Evolutionary conservation across 1,140 invertebrate species (phyloP), one percentile per base, ranked within the genome.

Genomic region (Plutomurus gul): DNA sequence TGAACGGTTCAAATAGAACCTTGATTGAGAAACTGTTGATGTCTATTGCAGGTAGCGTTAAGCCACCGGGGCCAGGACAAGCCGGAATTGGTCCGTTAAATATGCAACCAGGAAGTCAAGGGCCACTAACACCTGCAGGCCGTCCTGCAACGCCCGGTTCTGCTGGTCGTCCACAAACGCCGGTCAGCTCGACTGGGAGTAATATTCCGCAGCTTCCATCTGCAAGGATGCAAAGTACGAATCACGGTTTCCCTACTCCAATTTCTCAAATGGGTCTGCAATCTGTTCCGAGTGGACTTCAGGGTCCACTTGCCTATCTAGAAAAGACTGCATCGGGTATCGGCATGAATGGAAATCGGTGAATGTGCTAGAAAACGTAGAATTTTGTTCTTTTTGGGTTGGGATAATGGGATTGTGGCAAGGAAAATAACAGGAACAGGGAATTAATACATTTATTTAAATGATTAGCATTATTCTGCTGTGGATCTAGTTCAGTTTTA

Each of bases 261-360:
- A 49, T 71, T 73, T 72, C 70, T 72, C 36, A 40, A 46, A 46
- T 39, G 36, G 75, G 75, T 76, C 71, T 75, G 49, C 80, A 40
- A 74, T 75, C 22, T 81, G 78, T 75, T 88, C 87, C 39, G 22
- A 65, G 37, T 40, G 87, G 91, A 7, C 87, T 93, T 43, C 92
- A 92, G 84, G 92, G 92, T 16, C 92, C 92, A 16, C 87, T 93
- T 27, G 92, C 92, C 3, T 93, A 91, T 85, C 87, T 94, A 73
- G 92, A 94, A 88, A 93, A 93, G 87, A 93, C 92, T 76, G 92
- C 92, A 77, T 93, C 92, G 85, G 93, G 92, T 88, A 94, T 94
- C 89, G 92, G 92, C 40, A 89, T 93, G 89, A 90, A 40, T 72
- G 70, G 36, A 72, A 72, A 72, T 40, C 70, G 39, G 39, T 40